These are phyloP conservation scores for Unio delphinus DNA, from an alignment of 2,888 invertebrate species.

Conservation along the genomic window DNA sequence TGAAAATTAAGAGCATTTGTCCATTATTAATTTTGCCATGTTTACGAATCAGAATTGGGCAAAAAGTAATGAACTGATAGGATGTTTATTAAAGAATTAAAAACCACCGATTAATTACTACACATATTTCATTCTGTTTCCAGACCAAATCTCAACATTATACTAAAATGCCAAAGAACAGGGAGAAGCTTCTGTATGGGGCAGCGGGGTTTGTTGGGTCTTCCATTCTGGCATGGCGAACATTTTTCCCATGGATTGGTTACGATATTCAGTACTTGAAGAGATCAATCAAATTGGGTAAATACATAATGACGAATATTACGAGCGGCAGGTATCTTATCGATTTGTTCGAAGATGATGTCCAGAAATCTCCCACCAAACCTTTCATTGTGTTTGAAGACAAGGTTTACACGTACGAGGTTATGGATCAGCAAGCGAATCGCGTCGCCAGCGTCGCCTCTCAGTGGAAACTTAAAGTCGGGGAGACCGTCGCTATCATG, in stretches of 20 bases:
- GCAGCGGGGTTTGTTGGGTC: constrained; percentile 47
- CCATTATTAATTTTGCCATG: too few relatives aligned
- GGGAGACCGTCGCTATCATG: constrained; percentile 60
- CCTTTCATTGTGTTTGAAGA: constrained; percentile 60
- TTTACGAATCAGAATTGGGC: too few relatives aligned
- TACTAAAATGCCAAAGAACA: constrained; percentile 19
- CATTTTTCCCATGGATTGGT: constrained; percentile 55
- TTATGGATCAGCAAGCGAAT: constrained; percentile 60
- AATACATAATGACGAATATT: constrained; percentile 13
- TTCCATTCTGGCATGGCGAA: constrained; percentile 45
- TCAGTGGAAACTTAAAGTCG: constrained; percentile 43
- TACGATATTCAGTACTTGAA: constrained; percentile 42
- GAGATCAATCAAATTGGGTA: constrained; percentile 15
- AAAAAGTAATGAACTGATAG: too few relatives aligned
- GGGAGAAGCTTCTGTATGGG: constrained; percentile 41
- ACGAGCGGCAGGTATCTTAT: constrained; percentile 22
- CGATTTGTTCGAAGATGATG: constrained; percentile 55
- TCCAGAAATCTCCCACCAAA: constrained; percentile 43
- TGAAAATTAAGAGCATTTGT: too few relatives aligned
- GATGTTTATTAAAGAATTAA: too few relatives aligned
- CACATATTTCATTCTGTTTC: too few relatives aligned
- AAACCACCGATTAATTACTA: too few relatives aligned
- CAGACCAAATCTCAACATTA: background rate
- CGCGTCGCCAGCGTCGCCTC: constrained; percentile 58
- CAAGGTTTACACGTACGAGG: constrained; percentile 56